Evolutionary conservation across 2,797 vertebrate genomes (phyloP).

Genomic region (Prionace glauca): DNA sequence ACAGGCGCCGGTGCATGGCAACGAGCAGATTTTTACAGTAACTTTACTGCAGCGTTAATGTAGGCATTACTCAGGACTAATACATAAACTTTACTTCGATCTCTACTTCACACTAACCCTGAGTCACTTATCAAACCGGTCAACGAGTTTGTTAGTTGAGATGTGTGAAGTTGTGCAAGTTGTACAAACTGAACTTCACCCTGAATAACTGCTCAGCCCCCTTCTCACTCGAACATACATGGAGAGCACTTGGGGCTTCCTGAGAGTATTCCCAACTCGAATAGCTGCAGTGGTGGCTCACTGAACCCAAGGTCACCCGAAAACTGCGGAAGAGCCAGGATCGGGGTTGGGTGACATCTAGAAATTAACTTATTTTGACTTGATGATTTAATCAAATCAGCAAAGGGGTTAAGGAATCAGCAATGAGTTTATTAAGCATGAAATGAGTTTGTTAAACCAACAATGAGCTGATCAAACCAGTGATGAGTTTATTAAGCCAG

Average conservation of each 20-base stretch:
- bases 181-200: conserved; percentile 79
- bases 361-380: too few species aligned
- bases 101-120: neutral
- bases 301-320: too few species aligned
- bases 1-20: too few species aligned
- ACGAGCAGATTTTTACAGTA: too few species aligned
- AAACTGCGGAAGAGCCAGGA: too few species aligned
- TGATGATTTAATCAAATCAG: neutral
- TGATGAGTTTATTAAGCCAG: neutral
- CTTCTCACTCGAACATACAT: conserved; percentile 64
- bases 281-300: too few species aligned
- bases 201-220: conserved; percentile 87
- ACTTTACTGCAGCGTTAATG: too few species aligned
- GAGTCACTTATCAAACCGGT: neutral
- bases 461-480: neutral
- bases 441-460: neutral
- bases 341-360: too few species aligned
- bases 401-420: neutral
- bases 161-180: too few species aligned
- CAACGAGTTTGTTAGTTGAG: neutral
- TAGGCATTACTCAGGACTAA: too few species aligned
- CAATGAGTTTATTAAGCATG: neutral
- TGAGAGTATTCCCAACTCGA: neutral
- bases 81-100: neutral
- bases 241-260: conserved; percentile 50